A percentile compares a stretch with the other conserved stretches of the same genome.
Evolutionary conservation across 2,113 vertebrate genomes (phyloP).

Genomic region (Notarius quadriscutis): DNA sequence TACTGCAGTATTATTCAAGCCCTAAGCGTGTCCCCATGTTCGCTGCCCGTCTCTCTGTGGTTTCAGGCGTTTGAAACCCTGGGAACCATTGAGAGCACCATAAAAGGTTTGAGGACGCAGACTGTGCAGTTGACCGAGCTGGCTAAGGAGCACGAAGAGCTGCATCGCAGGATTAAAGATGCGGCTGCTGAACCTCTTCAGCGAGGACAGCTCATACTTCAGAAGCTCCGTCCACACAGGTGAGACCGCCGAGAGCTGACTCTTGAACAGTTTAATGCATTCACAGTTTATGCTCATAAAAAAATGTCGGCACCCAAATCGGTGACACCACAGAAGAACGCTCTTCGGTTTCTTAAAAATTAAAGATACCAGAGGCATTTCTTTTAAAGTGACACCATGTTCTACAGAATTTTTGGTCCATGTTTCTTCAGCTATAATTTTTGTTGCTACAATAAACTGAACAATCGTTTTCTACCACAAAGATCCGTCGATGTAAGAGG

Average conservation of each 20-base stretch:
- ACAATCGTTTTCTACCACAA: too few relatives aligned
- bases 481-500: too few relatives aligned
- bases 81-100: constrained; percentile 73
- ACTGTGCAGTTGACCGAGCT: constrained; percentile 64
- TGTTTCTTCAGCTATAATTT: background rate
- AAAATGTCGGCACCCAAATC: background rate
- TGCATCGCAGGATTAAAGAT: constrained; percentile 69
- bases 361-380: background rate
- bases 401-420: background rate
- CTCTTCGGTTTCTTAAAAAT: background rate
- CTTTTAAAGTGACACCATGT: background rate
- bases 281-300: background rate
- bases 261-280: background rate
- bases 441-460: background rate
- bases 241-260: constrained; percentile 56
- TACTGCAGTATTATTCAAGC: background rate
- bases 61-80: constrained; percentile 77
- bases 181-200: constrained; percentile 71
- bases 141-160: constrained; percentile 70
- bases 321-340: background rate
- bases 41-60: background rate
- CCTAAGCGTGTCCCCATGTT: background rate
- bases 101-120: constrained; percentile 71
- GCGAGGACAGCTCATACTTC: constrained; percentile 75
- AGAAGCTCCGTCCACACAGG: constrained; percentile 73